A percentile compares a stretch with the other conserved stretches of the same genome.
These are phyloP conservation scores for Stenoptilia bipunctidactyla DNA, from an alignment of 2,888 invertebrate genomes.

Conservation along the genomic window DNA sequence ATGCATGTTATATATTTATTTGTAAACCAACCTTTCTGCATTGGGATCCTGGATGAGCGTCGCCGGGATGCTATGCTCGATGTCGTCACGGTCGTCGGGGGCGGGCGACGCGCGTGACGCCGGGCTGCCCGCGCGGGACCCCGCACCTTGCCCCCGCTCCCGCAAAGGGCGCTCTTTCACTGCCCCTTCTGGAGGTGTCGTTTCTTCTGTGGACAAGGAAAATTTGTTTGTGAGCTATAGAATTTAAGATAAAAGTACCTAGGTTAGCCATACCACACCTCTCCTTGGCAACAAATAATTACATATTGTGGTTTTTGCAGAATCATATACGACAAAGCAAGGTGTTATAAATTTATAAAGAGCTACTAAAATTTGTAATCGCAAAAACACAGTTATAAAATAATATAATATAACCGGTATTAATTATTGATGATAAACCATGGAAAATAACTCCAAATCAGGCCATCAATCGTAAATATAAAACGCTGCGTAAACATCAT, in stretches of 20 bases:
- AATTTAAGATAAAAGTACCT: no score
- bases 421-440: constrained; percentile 29
- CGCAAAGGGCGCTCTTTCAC: constrained; percentile 64
- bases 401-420: constrained; percentile 1
- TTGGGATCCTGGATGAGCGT: constrained; percentile 67
- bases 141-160: constrained; percentile 58
- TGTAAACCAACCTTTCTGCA: constrained; percentile 58
- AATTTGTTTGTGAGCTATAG: no score
- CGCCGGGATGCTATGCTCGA: constrained; percentile 69
- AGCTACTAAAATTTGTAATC: no score
- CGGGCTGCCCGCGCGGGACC: constrained; percentile 51
- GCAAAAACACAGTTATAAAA: no score
- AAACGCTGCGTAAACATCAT: constrained; percentile 40
- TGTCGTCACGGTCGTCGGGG: constrained; percentile 60
- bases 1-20: no score
- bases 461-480: constrained; percentile 26
- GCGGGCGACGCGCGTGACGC: constrained; percentile 43
- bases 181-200: constrained; percentile 72
- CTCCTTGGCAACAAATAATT: no score
- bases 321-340: no score
- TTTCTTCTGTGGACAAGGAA: constrained; percentile 65
- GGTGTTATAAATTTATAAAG: no score
- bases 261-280: no score
- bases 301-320: no score
- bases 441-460: constrained; percentile 37